These are phyloP conservation scores for Darevskia mixta DNA, from an alignment of 2,797 vertebrate genomes.

Conservation along the genomic window DNA sequence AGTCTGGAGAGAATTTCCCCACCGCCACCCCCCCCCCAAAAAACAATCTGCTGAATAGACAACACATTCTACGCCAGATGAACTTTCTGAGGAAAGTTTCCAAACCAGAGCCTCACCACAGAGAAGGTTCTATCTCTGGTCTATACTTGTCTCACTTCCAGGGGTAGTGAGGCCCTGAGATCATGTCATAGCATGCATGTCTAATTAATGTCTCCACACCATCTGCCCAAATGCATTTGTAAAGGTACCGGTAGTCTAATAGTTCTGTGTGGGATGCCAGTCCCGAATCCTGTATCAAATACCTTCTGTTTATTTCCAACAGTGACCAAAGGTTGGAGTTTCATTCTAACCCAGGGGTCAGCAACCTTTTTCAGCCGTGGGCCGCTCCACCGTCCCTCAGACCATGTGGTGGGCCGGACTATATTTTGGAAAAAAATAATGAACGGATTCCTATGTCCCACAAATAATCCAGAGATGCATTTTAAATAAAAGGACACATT, in stretches of 20 bases:
- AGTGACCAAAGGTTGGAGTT: not conserved
- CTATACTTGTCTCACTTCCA: not conserved
- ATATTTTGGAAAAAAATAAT: too few relatives aligned
- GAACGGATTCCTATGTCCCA: too few relatives aligned
- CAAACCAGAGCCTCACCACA: not conserved
- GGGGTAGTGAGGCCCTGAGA: not conserved
- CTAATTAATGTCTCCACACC: not conserved
- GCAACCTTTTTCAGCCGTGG: too few relatives aligned
- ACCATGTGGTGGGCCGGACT: too few relatives aligned
- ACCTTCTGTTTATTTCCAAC: not conserved
- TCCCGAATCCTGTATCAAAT: not conserved
- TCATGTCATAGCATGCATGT: not conserved
- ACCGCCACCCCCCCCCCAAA: too few relatives aligned
- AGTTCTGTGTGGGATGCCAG: not conserved
- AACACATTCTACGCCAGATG: not conserved
- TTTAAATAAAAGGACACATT: too few relatives aligned
- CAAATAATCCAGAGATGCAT: too few relatives aligned
- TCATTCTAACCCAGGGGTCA: constrained; percentile 3
- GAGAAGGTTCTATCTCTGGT: not conserved
- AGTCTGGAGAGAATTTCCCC: not conserved
- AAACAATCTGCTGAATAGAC: not conserved
- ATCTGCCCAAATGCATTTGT: constrained; percentile 34
- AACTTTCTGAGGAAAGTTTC: not conserved
- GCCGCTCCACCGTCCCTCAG: too few relatives aligned
- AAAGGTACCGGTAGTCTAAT: not conserved